A percentile compares a stretch with the other conserved stretches of the same genome.
Conservation (phyloP, 1,140 invertebrate species). For the Macrobrachium rosenbergii region DNA sequence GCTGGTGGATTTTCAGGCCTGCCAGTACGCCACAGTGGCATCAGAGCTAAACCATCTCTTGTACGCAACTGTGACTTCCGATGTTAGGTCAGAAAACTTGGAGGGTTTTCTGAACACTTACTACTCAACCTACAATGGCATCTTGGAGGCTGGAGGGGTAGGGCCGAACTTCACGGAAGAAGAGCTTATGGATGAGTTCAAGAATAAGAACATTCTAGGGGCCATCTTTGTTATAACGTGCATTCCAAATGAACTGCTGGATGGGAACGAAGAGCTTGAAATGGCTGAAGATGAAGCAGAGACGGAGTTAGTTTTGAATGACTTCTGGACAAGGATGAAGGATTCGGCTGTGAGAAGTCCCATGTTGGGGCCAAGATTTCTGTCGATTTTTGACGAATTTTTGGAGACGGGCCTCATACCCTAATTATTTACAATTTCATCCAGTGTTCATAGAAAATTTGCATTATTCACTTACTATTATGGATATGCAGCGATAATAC, state of each 20-base stretch:
- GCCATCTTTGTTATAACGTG: not conserved
- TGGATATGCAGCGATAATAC: too few species aligned
- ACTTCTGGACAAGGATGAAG: not conserved
- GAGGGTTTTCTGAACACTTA: constrained; percentile 8
- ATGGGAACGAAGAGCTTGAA: not conserved
- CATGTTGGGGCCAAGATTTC: not conserved
- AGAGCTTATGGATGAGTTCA: constrained; percentile 8
- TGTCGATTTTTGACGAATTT: constrained; percentile 14
- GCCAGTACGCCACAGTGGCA: not conserved
- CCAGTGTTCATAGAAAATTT: too few species aligned
- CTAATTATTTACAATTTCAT: not conserved
- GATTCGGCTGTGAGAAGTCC: not conserved
- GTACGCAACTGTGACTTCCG: constrained; percentile 13
- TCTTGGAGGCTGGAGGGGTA: not conserved
- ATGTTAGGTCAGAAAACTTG: not conserved
- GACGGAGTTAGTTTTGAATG: not conserved
- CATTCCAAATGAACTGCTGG: not conserved
- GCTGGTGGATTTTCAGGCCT: constrained; percentile 26
- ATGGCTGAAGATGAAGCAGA: not conserved
- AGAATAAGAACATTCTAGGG: not conserved
- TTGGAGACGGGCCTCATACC: not conserved
- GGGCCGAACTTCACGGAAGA: not conserved
- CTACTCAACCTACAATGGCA: not conserved
- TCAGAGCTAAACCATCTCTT: constrained; percentile 32
- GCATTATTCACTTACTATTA: too few species aligned